Base-by-base conservation (phyloP, 2,888 invertebrate genomes). In the Matsumyia berberina region DNA sequence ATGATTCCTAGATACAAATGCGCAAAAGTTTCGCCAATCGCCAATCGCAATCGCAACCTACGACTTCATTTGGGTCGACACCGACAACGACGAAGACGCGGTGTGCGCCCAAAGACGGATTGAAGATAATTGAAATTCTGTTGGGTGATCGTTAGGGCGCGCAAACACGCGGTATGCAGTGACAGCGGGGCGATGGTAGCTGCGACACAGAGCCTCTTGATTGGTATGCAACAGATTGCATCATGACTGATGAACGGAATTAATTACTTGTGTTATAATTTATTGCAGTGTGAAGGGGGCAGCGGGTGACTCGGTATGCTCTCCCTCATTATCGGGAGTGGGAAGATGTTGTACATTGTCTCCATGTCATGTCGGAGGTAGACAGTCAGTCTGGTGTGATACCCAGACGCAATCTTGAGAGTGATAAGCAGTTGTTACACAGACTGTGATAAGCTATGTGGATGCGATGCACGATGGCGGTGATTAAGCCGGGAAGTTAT, bases 181-280 rank as follows among this genome's bases (percentile, higher is more conserved):
- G 8, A 5, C 51, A n/a, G 39, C 46, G 44, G 44, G 33, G n/a
- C 24, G 33, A 1, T 31, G 15, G 7, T 66, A n/a, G 53, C 37
- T 33, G 12, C 49, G 12, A 7, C 24, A 64, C 57, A 58, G n/a
- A 57, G 46, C 33, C 19, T 8, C n/a, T 17, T 55, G 17, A 79
- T 85, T 76, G 44, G 53, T 85, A 80, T 79, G 69, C 79, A 66
- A 69, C 31, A 53, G 80, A 60, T 70, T 74, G 70, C 64, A 80
- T 80, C 74, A 74, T 37, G 80, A 85, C 80, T 74, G 85, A 85
- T 85, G 85, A 53, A 58, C 51, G 39, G 80, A 85, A 85, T 85
- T 85, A 85, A 80, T 85, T 76, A 79, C 44, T 58, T 67, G 67
- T 69, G 83, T 66, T 73, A 83, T 78, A 83, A 73, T 78, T 83